Conservation (phyloP, 2,797 vertebrate genomes). For the Microtus californicus region DNA sequence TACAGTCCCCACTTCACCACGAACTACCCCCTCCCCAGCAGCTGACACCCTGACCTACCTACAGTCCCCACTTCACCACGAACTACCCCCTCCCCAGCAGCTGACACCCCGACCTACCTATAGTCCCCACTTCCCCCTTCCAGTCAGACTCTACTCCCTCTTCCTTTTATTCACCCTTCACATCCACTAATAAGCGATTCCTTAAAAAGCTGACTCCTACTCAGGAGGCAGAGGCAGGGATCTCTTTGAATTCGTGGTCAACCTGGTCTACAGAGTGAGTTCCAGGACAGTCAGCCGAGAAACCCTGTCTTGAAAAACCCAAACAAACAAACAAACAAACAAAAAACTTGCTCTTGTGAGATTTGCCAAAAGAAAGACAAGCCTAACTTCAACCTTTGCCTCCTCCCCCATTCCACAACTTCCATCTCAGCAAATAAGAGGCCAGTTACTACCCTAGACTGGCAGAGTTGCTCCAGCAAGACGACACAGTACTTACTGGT, state of each 20-base stretch:
- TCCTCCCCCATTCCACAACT: not conserved
- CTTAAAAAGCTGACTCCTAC: not conserved
- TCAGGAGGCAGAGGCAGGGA: not conserved
- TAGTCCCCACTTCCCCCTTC: not conserved
- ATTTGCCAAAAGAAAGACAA: not conserved
- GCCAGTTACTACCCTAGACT: too few species aligned
- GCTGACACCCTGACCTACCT: not conserved
- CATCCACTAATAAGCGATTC: not conserved
- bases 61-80: not conserved
- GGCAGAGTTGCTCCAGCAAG: not conserved
- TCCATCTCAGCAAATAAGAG: not conserved
- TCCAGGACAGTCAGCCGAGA: not conserved
- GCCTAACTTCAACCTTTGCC: not conserved
- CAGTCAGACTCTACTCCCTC: not conserved
- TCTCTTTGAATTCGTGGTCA: not conserved
- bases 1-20: not conserved
- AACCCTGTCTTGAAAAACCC: not conserved
- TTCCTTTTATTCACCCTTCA: not conserved
- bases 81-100: not conserved
- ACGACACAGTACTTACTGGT: not conserved
- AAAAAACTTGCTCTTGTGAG: not conserved
- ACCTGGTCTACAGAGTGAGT: not conserved
- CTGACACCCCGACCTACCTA: not conserved
- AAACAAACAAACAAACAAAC: not conserved
- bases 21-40: not conserved